Conservation (phyloP, 2,797 vertebrate species). For the Argya squamiceps region DNA sequence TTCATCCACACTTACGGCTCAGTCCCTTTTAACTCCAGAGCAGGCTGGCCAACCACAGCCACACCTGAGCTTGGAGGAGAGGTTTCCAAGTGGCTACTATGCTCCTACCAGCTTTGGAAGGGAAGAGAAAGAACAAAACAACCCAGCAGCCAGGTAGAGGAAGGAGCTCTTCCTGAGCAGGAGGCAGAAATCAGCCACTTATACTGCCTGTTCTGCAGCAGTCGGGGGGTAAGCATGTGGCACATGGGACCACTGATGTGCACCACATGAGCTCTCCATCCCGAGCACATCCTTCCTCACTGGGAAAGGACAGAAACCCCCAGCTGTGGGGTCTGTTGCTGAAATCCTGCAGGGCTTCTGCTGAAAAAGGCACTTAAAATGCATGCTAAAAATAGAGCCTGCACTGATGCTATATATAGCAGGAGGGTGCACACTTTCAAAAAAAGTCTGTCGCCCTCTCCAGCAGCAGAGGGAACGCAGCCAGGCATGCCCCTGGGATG, state of each 20-base stretch:
- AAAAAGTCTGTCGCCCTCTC: background rate
- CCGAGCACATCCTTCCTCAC: background rate
- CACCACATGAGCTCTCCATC: background rate
- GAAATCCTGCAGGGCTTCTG: background rate
- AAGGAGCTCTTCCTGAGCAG: background rate
- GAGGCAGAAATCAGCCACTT: background rate
- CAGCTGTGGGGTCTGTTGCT: background rate
- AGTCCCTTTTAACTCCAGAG: background rate
- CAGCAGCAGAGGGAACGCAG: background rate
- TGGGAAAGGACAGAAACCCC: background rate
- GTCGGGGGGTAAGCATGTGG: accelerated
- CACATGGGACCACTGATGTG: background rate
- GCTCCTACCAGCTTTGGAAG: background rate
- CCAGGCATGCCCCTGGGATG: background rate
- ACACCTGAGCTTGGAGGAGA: background rate
- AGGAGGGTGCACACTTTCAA: background rate
- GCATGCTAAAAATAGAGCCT: background rate
- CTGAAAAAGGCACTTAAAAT: background rate
- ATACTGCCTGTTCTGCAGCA: background rate
- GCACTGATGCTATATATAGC: background rate
- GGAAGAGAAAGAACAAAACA: background rate
- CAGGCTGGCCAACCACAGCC: background rate
- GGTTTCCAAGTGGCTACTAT: background rate
- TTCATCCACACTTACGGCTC: accelerated
- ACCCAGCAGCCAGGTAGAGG: background rate